phyloP scores from a whole-genome alignment of 1,140 invertebrate species.

The Dendroctonus ponderosae region DNA sequence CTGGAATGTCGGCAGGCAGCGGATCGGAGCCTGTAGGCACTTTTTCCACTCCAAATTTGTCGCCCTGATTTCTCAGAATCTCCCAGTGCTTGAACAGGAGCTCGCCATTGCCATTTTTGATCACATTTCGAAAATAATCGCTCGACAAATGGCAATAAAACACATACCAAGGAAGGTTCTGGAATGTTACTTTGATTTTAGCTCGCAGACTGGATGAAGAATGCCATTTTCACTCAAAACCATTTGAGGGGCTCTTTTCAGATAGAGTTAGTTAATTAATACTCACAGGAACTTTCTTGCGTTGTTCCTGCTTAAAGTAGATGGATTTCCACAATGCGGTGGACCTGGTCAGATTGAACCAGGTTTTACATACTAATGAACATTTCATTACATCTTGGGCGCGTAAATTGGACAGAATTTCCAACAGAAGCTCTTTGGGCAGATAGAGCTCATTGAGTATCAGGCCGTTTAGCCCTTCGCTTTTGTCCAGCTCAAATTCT shows the following conservation, averaged over 20 bases:
- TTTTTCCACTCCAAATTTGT: conserved; percentile 47
- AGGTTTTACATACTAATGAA: conserved; percentile 46
- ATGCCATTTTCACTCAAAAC: no score
- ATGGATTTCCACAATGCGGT: conserved; percentile 40
- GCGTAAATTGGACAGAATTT: conserved; percentile 42
- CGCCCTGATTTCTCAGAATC: conserved; percentile 45
- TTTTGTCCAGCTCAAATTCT: conserved; percentile 25
- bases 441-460: conserved; percentile 39
- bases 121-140: conserved; percentile 47
- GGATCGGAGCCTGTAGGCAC: conserved; percentile 41
- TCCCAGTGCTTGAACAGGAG: conserved; percentile 46
- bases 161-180: conserved; percentile 45
- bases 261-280: no score
- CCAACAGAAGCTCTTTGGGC: conserved; percentile 46
- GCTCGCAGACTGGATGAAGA: no score
- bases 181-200: no score
- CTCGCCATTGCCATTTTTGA: conserved; percentile 50
- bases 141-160: conserved; percentile 44
- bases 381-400: conserved; percentile 38
- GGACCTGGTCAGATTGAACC: conserved; percentile 45
- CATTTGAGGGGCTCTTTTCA: no score
- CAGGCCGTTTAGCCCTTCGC: conserved; percentile 44
- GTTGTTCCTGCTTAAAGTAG: conserved; percentile 32
- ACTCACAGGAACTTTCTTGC: conserved; percentile 34
- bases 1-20: conserved; percentile 36